Percentiles rank a stretch among this genome's conserved stretches.
Conservation (phyloP, 2,113 vertebrate species). For the Hypanus sabinus region DNA sequence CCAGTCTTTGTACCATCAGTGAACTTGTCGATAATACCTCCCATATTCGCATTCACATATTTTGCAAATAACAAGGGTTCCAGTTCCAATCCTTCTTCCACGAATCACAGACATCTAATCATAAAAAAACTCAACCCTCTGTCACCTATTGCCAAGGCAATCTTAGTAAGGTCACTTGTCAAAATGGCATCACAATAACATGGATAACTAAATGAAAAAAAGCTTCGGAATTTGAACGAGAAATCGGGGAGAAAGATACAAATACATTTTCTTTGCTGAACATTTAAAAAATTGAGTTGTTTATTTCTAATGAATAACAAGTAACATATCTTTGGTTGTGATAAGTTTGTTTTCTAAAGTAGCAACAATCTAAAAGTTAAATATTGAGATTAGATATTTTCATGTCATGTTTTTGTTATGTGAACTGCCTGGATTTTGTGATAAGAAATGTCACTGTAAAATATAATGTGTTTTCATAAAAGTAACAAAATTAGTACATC, state of each 20-base stretch:
- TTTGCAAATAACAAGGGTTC: too few species aligned
- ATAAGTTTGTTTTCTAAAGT: conserved; percentile 37
- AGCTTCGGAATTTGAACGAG: not conserved
- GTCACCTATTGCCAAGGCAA: too few species aligned
- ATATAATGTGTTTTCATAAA: not conserved
- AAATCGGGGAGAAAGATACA: not conserved
- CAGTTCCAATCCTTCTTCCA: too few species aligned
- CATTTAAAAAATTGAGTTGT: not conserved
- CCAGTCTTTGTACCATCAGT: too few species aligned
- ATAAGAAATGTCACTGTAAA: conserved; percentile 33
- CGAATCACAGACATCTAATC: too few species aligned
- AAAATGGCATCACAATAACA: too few species aligned
- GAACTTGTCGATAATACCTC: too few species aligned
- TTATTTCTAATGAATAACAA: not conserved
- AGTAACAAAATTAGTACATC: not conserved
- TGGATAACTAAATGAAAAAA: not conserved
- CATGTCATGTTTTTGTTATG: conserved; percentile 47
- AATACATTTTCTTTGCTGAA: not conserved
- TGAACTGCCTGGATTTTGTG: conserved; percentile 45
- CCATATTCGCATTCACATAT: too few species aligned
- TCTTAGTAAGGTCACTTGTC: too few species aligned
- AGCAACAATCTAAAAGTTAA: conserved; percentile 43
- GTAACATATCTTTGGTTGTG: not conserved
- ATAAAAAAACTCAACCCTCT: too few species aligned
- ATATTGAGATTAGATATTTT: conserved; percentile 45